Conservation (phyloP, 2,113 vertebrate species). For the Caloenas nicobarica region DNA sequence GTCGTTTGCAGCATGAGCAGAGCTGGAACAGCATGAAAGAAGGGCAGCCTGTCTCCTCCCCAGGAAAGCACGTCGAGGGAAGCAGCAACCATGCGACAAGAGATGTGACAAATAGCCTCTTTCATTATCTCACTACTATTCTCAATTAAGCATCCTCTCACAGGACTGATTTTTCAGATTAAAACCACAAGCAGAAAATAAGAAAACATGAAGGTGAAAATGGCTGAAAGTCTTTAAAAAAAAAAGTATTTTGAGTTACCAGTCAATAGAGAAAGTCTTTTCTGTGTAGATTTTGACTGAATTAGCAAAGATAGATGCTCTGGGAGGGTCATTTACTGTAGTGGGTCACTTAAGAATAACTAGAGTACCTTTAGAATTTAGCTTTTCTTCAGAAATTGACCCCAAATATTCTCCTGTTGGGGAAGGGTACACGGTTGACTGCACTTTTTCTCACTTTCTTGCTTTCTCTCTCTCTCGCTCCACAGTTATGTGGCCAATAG, state of each 20-base stretch:
- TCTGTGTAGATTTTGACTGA: background rate
- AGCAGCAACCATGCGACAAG: background rate
- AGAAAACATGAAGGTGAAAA: constrained; percentile 21
- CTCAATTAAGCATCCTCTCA: constrained; percentile 43
- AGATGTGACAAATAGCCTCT: background rate
- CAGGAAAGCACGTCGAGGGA: background rate
- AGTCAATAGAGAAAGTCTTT: background rate
- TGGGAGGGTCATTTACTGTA: background rate
- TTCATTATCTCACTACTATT: constrained; percentile 23
- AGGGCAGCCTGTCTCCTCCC: background rate
- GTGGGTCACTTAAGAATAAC: background rate
- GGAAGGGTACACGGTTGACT: background rate
- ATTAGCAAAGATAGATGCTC: background rate
- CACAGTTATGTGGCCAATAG: background rate
- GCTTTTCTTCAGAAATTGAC: constrained; percentile 7
- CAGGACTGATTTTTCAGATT: background rate
- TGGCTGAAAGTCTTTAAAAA: background rate
- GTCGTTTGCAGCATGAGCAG: background rate
- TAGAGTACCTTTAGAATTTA: background rate
- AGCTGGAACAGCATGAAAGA: background rate
- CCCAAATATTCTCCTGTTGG: background rate
- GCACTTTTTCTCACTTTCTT: background rate
- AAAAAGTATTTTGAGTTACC: background rate
- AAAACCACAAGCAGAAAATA: constrained; percentile 46
- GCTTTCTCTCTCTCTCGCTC: background rate